These are phyloP conservation scores for Heptranchias perlo DNA, from an alignment of 2,113 vertebrate species.

Conservation along the genomic window DNA sequence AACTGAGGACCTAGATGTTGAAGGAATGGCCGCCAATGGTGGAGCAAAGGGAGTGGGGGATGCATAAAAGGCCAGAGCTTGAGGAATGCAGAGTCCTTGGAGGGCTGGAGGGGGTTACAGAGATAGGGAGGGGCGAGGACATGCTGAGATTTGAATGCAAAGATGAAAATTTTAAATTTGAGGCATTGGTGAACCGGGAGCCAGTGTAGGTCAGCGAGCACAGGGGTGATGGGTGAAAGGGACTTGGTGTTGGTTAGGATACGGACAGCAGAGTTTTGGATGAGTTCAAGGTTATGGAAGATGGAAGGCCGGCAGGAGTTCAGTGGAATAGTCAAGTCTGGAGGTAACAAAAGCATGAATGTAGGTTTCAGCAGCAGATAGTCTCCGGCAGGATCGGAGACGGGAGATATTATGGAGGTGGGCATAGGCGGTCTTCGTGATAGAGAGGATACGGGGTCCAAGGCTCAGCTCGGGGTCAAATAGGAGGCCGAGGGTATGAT, in stretches of 20 bases:
- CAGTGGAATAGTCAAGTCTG: background rate
- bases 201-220: background rate
- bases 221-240: background rate
- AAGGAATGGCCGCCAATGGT: background rate
- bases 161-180: background rate
- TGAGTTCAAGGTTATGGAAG: background rate
- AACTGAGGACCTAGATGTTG: background rate
- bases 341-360: background rate
- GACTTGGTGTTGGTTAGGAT: background rate
- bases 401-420: background rate
- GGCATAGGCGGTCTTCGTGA: background rate
- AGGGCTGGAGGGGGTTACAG: background rate
- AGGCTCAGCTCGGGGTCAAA: background rate
- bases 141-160: background rate
- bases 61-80: background rate
- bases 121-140: background rate
- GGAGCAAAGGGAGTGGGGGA: background rate
- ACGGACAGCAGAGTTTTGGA: background rate
- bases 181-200: background rate
- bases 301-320: background rate
- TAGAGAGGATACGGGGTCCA: background rate
- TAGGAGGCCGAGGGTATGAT: background rate
- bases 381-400: background rate
- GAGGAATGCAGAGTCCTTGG: background rate
- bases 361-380: background rate